Percentiles rank a stretch among this genome's conserved stretches.
Conservation (phyloP, 2,888 invertebrate genomes). For the Cantharis lateralis region DNA sequence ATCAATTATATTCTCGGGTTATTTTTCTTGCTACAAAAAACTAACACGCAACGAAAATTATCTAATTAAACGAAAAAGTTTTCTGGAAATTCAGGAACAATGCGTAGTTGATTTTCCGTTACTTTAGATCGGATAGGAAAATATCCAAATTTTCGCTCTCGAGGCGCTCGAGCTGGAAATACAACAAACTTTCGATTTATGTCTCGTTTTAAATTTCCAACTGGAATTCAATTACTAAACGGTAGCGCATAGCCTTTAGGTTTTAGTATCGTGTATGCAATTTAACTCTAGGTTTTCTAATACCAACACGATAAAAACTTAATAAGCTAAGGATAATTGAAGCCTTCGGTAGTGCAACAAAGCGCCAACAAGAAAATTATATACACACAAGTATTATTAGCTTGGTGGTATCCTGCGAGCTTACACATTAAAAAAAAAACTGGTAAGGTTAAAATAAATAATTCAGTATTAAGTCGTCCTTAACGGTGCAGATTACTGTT, state of each 20-base stretch:
- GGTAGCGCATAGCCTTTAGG: conserved; percentile 14
- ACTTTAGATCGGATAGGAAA: neutral
- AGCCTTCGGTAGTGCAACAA: conserved; percentile 6
- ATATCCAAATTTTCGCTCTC: neutral
- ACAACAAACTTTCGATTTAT: neutral
- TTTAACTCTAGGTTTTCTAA: conserved; percentile 25
- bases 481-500: neutral
- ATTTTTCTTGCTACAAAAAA: neutral
- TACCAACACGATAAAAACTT: conserved; percentile 25
- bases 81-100: neutral
- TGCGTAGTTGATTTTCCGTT: neutral
- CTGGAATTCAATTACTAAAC: conserved; percentile 24
- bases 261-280: conserved; percentile 17
- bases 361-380: neutral
- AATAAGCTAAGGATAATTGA: conserved; percentile 27
- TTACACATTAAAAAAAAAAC: conserved; percentile 2
- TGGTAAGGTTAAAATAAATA: conserved; percentile 7
- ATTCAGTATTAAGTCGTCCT: conserved; percentile 2
- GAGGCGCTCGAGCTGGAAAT: neutral
- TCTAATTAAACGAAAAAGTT: neutral
- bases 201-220: conserved; percentile 14
- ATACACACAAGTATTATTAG: neutral
- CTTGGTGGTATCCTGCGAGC: neutral
- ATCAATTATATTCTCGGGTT: neutral
- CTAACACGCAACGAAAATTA: neutral